These are phyloP conservation scores for Nomia melanderi DNA, from an alignment of 1,140 invertebrate genomes.

Conservation along the genomic window DNA sequence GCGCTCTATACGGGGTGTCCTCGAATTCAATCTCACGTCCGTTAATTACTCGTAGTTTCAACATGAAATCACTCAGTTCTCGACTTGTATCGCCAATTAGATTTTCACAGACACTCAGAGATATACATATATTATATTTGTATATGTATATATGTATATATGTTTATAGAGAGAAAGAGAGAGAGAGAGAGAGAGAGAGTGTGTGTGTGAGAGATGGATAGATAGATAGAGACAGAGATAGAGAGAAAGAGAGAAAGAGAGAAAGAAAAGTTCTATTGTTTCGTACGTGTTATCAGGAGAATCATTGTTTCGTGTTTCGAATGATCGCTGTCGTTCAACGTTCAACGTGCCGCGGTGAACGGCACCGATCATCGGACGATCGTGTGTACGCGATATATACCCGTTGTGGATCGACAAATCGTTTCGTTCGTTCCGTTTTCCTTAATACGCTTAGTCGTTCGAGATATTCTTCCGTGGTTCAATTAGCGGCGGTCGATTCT, in stretches of 20 bases:
- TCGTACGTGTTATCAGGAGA: not conserved
- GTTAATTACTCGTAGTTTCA: not conserved
- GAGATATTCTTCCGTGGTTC: conserved; percentile 21
- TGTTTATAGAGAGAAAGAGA: no score
- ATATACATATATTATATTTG: no score
- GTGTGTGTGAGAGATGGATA: not conserved
- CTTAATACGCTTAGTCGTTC: conserved; percentile 17
- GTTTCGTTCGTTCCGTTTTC: not conserved
- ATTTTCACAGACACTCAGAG: not conserved
- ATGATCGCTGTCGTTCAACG: not conserved
- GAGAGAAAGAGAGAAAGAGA: no score
- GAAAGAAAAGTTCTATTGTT: conserved; percentile 1
- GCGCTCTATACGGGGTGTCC: not conserved
- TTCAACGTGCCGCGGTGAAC: not conserved
- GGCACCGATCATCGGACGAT: not conserved
- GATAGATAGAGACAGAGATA: no score
- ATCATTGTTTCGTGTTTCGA: not conserved
- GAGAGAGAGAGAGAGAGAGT: no score
- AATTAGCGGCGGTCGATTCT: not conserved
- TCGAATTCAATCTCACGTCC: conserved; percentile 1
- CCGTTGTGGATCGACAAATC: not conserved
- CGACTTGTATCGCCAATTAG: no score
- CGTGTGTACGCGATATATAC: not conserved
- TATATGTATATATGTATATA: no score
- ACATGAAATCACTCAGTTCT: not conserved